Evolutionary conservation across 2,113 vertebrate species (phyloP), one percentile per base, ranked within the genome.

Genomic region (Calyptommatus sinebrachiatus): DNA sequence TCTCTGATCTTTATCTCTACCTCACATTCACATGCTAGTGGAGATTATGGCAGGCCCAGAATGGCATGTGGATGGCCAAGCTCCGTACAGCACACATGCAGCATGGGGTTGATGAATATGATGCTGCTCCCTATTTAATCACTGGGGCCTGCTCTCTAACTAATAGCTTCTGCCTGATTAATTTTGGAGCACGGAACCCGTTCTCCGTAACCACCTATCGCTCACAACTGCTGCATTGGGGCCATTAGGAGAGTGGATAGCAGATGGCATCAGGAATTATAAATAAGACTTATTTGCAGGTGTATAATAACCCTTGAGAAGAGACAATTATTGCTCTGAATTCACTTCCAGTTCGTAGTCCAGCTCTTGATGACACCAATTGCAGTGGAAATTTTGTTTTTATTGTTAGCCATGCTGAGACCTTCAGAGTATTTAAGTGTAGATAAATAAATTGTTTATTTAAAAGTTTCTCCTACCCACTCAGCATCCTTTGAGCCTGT

Each of bases 161-260:
- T 2, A 74, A 24, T 63, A 75, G 18, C 76, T 60, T n/a, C 0
- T 1, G 1, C 8, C 8, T 22, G 31, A 20, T 82, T 28, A 7
- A 61, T 1, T 9, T 7, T 12, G 5, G 2, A 24, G 46, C 41
- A 45, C 50, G 24, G 46, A 41, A 31, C 50, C n/a, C 0, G 10
- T n/a, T 9, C 53, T n/a, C 65, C 26, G 9, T 2, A 12, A 2
- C 28, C 14, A 24, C 45, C 5, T 67, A 46, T 73, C 3, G 75
- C 22, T 67, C 2, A 0, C 2, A 18, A 71, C 29, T 28, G 9
- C 80, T 0, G 0, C 21, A 12, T 1, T 62, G 0, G 24, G n/a
- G 24, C 24, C 28, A 7, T 35, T 69, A 60, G 21, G 24, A 0
- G 57, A n/a, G 79, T 28, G 63, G 18, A 1, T 14, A 0, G 29